These are phyloP conservation scores for Adrianichthys oophorus DNA, from an alignment of 2,797 vertebrate genomes.

Conservation along the genomic window DNA sequence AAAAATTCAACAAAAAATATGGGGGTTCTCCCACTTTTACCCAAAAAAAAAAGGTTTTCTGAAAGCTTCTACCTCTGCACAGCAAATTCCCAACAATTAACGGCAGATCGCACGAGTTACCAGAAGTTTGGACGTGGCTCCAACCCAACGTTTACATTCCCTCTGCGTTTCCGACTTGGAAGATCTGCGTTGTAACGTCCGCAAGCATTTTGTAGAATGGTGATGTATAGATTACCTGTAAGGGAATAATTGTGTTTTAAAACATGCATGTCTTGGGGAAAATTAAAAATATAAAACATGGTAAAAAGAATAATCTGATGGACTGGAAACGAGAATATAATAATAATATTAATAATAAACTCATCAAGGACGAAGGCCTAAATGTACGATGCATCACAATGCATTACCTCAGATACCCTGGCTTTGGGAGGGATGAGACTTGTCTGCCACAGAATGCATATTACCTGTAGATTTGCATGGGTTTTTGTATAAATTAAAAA, in stretches of 20 bases:
- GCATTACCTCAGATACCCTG: constrained; percentile 99
- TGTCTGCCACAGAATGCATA: constrained; percentile 99
- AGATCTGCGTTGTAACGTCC: constrained; percentile 88
- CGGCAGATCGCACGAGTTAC: constrained; percentile 95
- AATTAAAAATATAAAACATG: constrained; percentile 38
- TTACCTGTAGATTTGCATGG: constrained; percentile 99
- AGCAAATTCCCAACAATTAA: constrained; percentile 91
- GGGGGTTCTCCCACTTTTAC: constrained; percentile 94
- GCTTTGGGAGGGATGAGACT: constrained; percentile 87
- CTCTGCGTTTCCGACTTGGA: constrained; percentile 78
- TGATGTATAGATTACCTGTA: constrained; percentile 89
- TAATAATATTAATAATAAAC: constrained; percentile 82
- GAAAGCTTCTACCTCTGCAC: constrained; percentile 99
- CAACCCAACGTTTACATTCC: constrained; percentile 85
- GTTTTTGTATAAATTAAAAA: constrained; percentile 99
- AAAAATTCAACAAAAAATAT: constrained; percentile 58
- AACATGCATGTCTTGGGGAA: constrained; percentile 84
- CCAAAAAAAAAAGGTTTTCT: constrained; percentile 97
- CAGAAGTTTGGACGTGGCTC: constrained; percentile 90
- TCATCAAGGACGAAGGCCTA: constrained; percentile 89
- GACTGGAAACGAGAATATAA: constrained; percentile 87
- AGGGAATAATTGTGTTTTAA: constrained; percentile 90
- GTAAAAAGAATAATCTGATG: constrained; percentile 87
- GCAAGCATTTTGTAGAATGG: constrained; percentile 89
- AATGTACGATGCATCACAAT: constrained; percentile 93